phyloP scores from a whole-genome alignment of 2,888 invertebrate species.

The Eulithis prunata region DNA sequence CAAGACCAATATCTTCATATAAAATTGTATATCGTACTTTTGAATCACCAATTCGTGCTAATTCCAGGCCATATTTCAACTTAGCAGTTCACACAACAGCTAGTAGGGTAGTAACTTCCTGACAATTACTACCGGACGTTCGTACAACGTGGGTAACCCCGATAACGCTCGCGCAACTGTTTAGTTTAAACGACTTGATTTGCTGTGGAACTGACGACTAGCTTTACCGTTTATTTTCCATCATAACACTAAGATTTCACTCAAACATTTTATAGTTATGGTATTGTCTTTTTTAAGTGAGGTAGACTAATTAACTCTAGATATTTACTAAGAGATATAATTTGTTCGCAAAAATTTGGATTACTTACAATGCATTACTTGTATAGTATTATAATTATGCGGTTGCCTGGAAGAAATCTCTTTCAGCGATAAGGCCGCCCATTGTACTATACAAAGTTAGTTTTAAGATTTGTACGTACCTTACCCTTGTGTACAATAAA shows the following conservation, averaged over 20 bases:
- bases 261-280: too few species aligned
- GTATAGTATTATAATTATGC: too few species aligned
- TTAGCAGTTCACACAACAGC: constrained; percentile 13
- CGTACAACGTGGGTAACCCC: constrained; percentile 5
- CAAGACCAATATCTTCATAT: too few species aligned
- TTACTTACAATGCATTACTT: too few species aligned
- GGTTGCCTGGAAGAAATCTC: too few species aligned
- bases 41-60: background rate
- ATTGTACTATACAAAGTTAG: too few species aligned
- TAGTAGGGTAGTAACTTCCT: constrained; percentile 10
- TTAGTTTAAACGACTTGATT: constrained; percentile 15
- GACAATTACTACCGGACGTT: constrained; percentile 18
- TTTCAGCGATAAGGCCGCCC: too few species aligned
- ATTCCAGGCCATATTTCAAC: constrained; percentile 8
- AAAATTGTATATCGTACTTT: too few species aligned
- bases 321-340: too few species aligned
- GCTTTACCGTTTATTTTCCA: background rate
- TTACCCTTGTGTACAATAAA: too few species aligned
- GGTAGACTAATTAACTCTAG: background rate
- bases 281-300: background rate
- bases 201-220: constrained; percentile 4
- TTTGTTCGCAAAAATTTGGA: too few species aligned
- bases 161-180: constrained; percentile 9
- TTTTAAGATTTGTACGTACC: too few species aligned
- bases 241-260: background rate